Evolutionary conservation across 2,888 invertebrate genomes (phyloP), one percentile per base, ranked within the genome.

Genomic region (Tetranychus piercei): DNA sequence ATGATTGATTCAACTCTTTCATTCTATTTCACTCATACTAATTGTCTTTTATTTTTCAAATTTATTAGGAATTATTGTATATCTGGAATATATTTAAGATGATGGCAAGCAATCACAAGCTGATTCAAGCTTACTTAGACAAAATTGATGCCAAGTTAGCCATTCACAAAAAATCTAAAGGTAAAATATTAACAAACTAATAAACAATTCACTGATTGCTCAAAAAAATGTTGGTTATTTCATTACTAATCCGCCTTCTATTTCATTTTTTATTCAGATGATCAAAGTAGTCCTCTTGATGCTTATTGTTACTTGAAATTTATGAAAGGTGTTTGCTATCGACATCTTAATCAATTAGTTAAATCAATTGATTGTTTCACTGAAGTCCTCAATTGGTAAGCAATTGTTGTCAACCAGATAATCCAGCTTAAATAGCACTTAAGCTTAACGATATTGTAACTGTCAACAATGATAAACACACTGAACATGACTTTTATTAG

Each of bases 71-170:
- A 83, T 85, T 95, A 77, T 86, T 95, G 81, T 94, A 91, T 81
- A 85, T 94, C 8, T 95, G 94, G 94, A 95, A 95, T 84, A 87
- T 92, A 79, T 92, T 95, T 82, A 88, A 88, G 79, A 87, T 92
- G 5, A 84, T 94, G 77, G 88, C 88, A 18, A 89, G 88, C 80
- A 87, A 90, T 78, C 86, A 86, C 75, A 84, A 86, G 44, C 83
- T 83, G 71, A 76, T 83, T 66, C 81, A 82, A 74, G 81, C 81
- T 20, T 80, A 83, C 66, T 75, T 82, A 23, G 78, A 79, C 20
- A 78, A 80, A 20, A 79, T 84, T 4, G 81, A 83, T 76, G 80
- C 80, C 34, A 81, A 83, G 9, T 78, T 84, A 55, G 80, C 81
- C 8, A 18, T 43, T 44, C 69, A 67, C 22, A 67, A 23, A 18